Evolutionary conservation across 2,113 vertebrate genomes (phyloP).

Genomic region (Apus apus): DNA sequence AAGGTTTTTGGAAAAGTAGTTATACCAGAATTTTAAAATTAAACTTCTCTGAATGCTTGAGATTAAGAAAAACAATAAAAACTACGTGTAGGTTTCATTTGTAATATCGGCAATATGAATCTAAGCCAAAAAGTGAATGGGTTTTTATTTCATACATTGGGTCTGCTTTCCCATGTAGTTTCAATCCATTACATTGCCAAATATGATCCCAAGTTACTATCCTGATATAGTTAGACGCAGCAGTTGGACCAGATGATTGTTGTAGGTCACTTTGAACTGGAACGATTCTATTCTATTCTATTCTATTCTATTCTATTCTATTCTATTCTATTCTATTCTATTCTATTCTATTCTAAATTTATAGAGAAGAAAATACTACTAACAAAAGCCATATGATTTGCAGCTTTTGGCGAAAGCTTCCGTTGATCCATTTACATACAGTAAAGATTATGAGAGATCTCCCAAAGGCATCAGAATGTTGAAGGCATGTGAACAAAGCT

Average conservation of each 20-base stretch:
- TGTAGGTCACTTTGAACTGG: not conserved
- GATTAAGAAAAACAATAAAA: not conserved
- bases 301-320: not conserved
- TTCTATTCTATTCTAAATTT: not conserved
- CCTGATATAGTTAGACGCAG: not conserved
- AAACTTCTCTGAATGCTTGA: not conserved
- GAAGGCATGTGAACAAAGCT: conserved; percentile 4
- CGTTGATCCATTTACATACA: not conserved
- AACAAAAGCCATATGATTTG: not conserved
- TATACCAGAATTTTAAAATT: not conserved
- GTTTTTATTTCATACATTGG: not conserved
- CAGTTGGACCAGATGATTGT: not conserved
- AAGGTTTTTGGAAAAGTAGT: not conserved
- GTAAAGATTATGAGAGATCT: not conserved
- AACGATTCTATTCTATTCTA: not conserved
- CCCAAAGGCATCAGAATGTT: not conserved
- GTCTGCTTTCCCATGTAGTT: not conserved
- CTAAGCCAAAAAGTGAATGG: not conserved
- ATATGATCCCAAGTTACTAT: not conserved
- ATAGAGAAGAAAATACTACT: not conserved
- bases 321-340: not conserved
- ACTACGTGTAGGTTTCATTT: not conserved
- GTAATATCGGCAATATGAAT: not conserved
- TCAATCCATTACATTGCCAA: not conserved
- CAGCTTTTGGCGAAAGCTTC: not conserved